phyloP scores from a whole-genome alignment of 2,113 vertebrate species.

The Scomber scombrus region DNA sequence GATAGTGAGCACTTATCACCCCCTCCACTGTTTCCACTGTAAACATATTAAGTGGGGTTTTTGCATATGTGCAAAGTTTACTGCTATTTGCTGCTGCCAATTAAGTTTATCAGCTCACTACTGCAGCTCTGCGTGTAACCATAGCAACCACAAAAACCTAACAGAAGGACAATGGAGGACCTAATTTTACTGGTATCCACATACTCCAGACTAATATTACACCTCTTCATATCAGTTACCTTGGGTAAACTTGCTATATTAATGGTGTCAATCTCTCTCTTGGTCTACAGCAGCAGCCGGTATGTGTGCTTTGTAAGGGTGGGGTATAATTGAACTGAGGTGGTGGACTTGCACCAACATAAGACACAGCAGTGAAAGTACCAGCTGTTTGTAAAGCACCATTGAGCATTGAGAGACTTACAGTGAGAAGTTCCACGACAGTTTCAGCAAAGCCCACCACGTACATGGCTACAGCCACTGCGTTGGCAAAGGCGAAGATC shows the following conservation, averaged over 20 bases:
- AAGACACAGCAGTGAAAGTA: not conserved
- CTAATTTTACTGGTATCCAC: too few species aligned
- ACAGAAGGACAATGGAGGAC: too few species aligned
- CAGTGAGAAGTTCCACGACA: slow-evolving; percentile 91
- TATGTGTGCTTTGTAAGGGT: not conserved
- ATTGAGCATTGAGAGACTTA: slow-evolving; percentile 74
- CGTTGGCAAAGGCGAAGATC: slow-evolving; percentile 98
- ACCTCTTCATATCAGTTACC: too few species aligned
- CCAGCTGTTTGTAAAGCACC: not conserved
- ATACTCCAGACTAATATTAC: too few species aligned
- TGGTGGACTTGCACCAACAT: not conserved
- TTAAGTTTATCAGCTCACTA: too few species aligned
- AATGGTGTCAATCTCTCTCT: not conserved
- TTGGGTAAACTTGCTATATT: not conserved
- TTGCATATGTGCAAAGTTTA: too few species aligned
- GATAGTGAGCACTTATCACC: too few species aligned
- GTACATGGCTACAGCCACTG: slow-evolving; percentile 99
- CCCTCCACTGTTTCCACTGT: too few species aligned
- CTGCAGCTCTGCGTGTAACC: too few species aligned
- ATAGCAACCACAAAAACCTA: too few species aligned
- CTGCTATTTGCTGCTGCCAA: too few species aligned
- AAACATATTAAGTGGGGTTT: too few species aligned
- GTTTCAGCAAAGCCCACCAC: slow-evolving; percentile 99
- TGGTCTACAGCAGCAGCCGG: not conserved
- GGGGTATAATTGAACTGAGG: not conserved